Percentiles rank a stretch among this genome's conserved stretches.
Conservation (phyloP, 1,140 invertebrate species). For the Brachionus sp. region DNA sequence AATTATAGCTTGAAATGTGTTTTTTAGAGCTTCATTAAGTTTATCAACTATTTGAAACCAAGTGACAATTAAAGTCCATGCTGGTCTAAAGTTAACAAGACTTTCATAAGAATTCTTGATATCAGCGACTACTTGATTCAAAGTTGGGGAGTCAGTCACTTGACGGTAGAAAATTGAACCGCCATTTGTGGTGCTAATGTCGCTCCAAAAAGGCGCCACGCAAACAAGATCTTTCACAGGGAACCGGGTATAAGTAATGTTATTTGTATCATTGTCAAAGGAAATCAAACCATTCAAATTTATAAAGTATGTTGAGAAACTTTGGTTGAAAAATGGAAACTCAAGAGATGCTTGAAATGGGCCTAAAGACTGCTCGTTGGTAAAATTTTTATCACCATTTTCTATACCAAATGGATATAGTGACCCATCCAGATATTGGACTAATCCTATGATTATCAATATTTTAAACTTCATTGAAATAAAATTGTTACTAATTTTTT, state of each 20-base stretch:
- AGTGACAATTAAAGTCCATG: not conserved
- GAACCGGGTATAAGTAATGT: not conserved
- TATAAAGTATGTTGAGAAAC: not conserved
- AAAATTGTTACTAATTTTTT: too few relatives aligned
- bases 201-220: not conserved
- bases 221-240: not conserved
- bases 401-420: not conserved
- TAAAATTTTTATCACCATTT: not conserved
- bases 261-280: not conserved
- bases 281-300: not conserved
- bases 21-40: not conserved
- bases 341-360: not conserved
- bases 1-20: conserved; percentile 12
- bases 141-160: not conserved
- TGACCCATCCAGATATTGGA: not conserved
- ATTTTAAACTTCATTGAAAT: not conserved
- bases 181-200: not conserved
- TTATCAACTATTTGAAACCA: not conserved
- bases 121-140: not conserved
- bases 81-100: not conserved
- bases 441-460: not conserved
- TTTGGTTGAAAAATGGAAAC: not conserved
- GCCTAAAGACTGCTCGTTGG: not conserved
- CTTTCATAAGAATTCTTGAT: not conserved
- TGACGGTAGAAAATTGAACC: not conserved